phyloP scores from a whole-genome alignment of 2,113 vertebrate genomes.

The Bubalus kerabau region DNA sequence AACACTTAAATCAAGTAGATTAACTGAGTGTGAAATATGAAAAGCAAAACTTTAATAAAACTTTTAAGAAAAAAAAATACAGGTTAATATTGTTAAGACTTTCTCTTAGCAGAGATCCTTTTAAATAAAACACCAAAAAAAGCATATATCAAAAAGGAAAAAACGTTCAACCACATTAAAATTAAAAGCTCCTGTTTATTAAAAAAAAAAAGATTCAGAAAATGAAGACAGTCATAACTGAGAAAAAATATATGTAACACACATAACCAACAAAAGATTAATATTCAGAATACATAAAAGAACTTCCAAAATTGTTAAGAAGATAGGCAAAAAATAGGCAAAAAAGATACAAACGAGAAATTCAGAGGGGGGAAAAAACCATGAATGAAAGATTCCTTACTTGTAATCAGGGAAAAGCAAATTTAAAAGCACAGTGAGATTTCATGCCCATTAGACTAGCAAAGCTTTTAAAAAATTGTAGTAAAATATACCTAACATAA shows the following conservation, averaged over 20 bases:
- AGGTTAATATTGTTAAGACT: not conserved
- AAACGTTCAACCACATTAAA: not conserved
- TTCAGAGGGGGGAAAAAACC: not conserved
- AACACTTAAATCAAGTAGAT: not conserved
- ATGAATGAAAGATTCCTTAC: not conserved
- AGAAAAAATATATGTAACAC: not conserved
- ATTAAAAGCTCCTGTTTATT: not conserved
- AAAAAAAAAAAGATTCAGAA: not conserved
- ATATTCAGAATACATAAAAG: not conserved
- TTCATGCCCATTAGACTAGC: not conserved
- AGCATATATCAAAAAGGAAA: not conserved
- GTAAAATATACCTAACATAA: not conserved
- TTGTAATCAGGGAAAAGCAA: not conserved
- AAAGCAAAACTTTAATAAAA: not conserved
- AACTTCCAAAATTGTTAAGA: not conserved
- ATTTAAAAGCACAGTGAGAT: conserved; percentile 3
- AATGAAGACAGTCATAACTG: not conserved
- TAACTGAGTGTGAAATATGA: not conserved
- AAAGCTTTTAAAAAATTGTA: not conserved
- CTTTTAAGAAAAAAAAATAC: not conserved
- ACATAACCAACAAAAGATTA: not conserved
- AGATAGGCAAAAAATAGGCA: not conserved
- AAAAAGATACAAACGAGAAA: not conserved
- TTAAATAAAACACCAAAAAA: not conserved
- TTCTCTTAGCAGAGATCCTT: not conserved